Evolutionary conservation across 92 coral and sea anemone genomes (phyloP).

Genomic region (Siderastrea radians): DNA sequence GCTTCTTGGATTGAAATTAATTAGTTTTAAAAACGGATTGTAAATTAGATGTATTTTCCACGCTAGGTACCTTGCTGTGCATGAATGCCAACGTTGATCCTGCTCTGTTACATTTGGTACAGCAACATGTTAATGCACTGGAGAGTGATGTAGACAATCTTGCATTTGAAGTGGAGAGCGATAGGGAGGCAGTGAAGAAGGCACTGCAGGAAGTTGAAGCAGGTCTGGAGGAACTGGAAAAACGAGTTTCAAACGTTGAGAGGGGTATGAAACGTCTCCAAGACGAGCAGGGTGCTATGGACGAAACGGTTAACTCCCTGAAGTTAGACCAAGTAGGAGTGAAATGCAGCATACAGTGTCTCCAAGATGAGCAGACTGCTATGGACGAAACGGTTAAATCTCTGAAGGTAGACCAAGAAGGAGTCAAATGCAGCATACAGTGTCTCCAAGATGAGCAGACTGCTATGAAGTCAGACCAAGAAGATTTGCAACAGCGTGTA

Average conservation of each 20-base stretch:
- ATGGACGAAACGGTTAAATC: no score
- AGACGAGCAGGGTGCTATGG: neutral
- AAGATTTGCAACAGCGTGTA: neutral
- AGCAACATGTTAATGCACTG: slow-evolving; percentile 14
- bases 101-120: slow-evolving; percentile 14
- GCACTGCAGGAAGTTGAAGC: neutral
- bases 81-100: slow-evolving; percentile 24
- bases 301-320: neutral
- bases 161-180: slow-evolving; percentile 21
- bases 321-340: neutral
- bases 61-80: slow-evolving; percentile 31
- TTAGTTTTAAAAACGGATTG: neutral
- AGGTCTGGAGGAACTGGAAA: neutral
- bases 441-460: no score
- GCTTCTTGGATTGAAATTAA: no score
- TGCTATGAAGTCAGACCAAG: neutral
- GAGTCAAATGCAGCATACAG: no score
- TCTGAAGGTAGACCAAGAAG: no score
- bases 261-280: neutral
- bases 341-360: neutral
- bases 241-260: slow-evolving; percentile 10
- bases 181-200: neutral
- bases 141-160: slow-evolving; percentile 36
- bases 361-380: neutral
- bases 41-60: neutral